Conservation (phyloP, 2,113 vertebrate genomes). For the Lepus europaeus region DNA sequence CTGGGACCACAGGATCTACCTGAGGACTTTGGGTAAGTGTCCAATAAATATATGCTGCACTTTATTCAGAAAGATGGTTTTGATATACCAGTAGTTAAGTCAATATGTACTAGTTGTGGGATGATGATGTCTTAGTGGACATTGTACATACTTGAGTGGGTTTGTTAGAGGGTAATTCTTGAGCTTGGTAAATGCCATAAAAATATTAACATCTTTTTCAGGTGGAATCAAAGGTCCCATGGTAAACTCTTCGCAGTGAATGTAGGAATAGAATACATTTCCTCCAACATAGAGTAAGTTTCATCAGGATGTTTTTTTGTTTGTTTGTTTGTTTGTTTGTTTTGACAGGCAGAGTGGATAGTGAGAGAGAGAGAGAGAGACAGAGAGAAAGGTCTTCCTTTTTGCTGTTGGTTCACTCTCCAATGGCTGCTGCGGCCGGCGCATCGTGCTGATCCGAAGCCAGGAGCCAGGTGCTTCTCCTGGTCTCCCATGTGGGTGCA, state of each 20-base stretch:
- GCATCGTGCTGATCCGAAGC: too few relatives aligned
- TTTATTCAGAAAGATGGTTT: slow-evolving; percentile 17
- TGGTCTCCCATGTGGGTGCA: too few relatives aligned
- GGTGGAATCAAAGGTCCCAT: slow-evolving; percentile 32
- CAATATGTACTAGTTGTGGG: neutral
- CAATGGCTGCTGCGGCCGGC: too few relatives aligned
- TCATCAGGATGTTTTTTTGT: slow-evolving; percentile 55
- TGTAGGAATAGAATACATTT: neutral
- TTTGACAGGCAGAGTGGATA: too few relatives aligned
- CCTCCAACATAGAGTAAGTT: slow-evolving; percentile 46
- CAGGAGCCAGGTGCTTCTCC: too few relatives aligned
- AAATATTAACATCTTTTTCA: slow-evolving; percentile 5
- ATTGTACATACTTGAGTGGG: neutral
- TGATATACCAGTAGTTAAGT: slow-evolving; percentile 25
- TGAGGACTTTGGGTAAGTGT: neutral
- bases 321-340: too few relatives aligned
- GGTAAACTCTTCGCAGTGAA: neutral
- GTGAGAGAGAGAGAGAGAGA: too few relatives aligned
- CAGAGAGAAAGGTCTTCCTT: too few relatives aligned
- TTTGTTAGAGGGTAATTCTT: neutral
- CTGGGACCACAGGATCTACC: neutral
- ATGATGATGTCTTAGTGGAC: neutral
- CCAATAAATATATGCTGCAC: neutral
- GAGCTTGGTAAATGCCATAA: neutral
- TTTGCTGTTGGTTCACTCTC: too few relatives aligned